Evolutionary conservation across 2,888 invertebrate species (phyloP).

Genomic region (Idaea dimidiata): DNA sequence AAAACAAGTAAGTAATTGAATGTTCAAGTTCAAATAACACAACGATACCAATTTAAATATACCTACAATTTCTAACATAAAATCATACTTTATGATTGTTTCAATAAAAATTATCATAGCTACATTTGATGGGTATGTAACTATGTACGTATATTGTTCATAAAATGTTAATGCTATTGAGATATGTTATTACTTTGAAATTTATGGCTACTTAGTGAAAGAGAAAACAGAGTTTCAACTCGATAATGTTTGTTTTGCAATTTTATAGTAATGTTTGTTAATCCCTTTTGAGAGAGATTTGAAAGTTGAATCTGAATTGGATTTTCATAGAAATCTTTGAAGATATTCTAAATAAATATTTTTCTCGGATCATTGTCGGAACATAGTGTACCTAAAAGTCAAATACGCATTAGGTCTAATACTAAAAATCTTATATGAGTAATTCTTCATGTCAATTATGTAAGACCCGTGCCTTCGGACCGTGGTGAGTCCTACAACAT

Average conservation of each 20-base stretch:
- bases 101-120: not conserved
- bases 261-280: not conserved
- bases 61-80: constrained; percentile 1
- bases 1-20: not conserved
- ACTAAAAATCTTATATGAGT: no score
- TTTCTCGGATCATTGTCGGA: no score
- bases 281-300: not conserved
- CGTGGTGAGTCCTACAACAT: no score
- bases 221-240: not conserved
- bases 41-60: not conserved
- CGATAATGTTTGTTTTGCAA: not conserved
- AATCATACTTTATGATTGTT: not conserved
- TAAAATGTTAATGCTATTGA: not conserved
- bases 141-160: not conserved
- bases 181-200: not conserved
- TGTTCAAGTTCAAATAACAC: not conserved
- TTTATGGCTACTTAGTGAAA: not conserved
- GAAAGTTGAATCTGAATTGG: not conserved
- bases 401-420: no score
- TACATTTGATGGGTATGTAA: not conserved
- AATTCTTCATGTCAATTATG: no score
- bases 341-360: no score
- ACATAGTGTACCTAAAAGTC: no score
- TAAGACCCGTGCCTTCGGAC: no score
- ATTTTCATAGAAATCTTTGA: no score